These are phyloP conservation scores for Drosophila serrata DNA, from an alignment of 1,140 invertebrate species.

Conservation along the genomic window DNA sequence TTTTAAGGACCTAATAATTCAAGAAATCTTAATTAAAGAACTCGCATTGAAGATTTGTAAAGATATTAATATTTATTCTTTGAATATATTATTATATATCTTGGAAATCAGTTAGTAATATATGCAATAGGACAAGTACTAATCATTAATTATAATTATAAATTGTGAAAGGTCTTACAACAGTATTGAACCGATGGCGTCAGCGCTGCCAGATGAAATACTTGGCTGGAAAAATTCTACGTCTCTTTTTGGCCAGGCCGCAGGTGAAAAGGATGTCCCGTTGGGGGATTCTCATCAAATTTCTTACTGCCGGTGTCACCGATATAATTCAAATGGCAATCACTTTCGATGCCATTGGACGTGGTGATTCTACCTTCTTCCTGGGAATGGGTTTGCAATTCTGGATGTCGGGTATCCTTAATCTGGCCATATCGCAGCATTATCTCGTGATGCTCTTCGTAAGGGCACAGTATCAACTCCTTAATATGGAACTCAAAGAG, in stretches of 20 bases:
- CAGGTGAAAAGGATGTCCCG: conserved; percentile 15
- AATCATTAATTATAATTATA: background rate
- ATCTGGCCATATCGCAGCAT: conserved; percentile 20
- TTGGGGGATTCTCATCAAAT: conserved; percentile 12
- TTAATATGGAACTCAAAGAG: conserved; percentile 20
- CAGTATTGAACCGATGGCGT: conserved; percentile 16
- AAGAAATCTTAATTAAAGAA: background rate
- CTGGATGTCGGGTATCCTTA: conserved; percentile 7
- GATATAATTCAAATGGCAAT: conserved; percentile 10
- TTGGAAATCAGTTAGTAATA: too few relatives aligned
- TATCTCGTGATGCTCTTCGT: conserved; percentile 18
- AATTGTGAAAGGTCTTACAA: conserved; percentile 3
- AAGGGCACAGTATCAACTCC: conserved; percentile 22
- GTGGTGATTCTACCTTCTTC: background rate
- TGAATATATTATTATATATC: too few relatives aligned
- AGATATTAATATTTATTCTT: too few relatives aligned
- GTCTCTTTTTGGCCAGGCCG: conserved; percentile 4
- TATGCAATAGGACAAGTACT: too few relatives aligned
- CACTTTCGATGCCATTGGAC: background rate
- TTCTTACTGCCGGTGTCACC: background rate
- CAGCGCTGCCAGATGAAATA: conserved; percentile 5
- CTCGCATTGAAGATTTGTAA: background rate
- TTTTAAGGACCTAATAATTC: too few relatives aligned
- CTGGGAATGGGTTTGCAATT: conserved; percentile 6
- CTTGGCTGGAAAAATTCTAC: background rate